Percentiles rank a stretch among this genome's conserved stretches.
Evolutionary conservation across 2,797 vertebrate genomes (phyloP).

Genomic region (Gallinago solitaria): DNA sequence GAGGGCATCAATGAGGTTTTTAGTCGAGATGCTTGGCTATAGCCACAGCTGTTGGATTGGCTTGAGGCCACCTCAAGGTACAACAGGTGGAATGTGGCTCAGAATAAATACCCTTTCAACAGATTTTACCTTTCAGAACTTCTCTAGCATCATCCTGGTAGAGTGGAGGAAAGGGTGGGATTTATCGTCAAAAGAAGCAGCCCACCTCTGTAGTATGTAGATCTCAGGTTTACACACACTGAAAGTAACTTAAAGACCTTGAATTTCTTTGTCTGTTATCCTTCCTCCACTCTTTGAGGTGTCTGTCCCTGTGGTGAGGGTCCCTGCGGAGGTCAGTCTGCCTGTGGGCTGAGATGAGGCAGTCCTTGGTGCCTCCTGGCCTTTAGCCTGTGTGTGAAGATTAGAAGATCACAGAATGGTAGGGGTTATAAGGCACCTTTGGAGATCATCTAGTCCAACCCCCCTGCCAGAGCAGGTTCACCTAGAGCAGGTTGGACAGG

Average conservation of each 20-base stretch:
- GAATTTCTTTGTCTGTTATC: background rate
- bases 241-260: background rate
- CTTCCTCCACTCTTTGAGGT: background rate
- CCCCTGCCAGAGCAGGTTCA: background rate
- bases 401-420: background rate
- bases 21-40: background rate
- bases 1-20: constrained; percentile 2
- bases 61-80: constrained; percentile 22
- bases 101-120: background rate
- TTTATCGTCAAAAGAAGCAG: background rate
- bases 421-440: background rate
- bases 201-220: rapidly evolving
- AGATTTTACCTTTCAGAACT: background rate
- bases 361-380: background rate
- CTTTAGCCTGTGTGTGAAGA: background rate
- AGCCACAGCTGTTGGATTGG: constrained; percentile 81
- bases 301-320: background rate
- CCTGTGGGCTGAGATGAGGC: background rate
- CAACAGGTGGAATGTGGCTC: background rate
- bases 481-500: background rate
- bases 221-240: background rate
- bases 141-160: background rate
- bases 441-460: background rate
- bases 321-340: background rate
- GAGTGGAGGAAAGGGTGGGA: background rate